These are phyloP conservation scores for Drosophila orena DNA, from an alignment of 1,140 invertebrate species.

Conservation along the genomic window DNA sequence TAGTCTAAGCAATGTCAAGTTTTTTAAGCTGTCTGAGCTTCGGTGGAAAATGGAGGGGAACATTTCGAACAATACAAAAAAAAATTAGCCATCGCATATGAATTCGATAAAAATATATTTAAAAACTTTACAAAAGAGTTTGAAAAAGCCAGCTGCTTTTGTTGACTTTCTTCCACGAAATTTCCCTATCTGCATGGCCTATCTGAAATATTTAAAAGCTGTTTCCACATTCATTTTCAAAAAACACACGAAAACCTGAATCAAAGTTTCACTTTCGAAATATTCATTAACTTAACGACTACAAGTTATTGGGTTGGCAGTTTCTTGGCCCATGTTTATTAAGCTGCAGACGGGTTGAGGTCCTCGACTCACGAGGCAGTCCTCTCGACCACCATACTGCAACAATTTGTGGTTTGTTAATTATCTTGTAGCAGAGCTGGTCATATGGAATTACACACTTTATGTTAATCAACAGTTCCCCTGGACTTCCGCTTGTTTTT, in stretches of 20 bases:
- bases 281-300: constrained; percentile 69
- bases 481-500: constrained; percentile 19
- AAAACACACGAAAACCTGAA: constrained; percentile 34
- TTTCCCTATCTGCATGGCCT: constrained; percentile 12
- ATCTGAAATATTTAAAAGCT: constrained; percentile 40
- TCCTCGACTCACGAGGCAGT: constrained; percentile 12
- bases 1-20: constrained; percentile 76
- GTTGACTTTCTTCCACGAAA: constrained; percentile 11
- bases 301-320: constrained; percentile 51
- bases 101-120: neutral
- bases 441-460: constrained; percentile 33
- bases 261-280: constrained; percentile 75
- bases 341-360: constrained; percentile 35
- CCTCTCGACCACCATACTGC: neutral
- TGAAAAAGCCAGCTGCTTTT: neutral
- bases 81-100: too few relatives aligned
- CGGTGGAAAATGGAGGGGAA: constrained; percentile 26
- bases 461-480: constrained; percentile 37
- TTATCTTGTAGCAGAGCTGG: constrained; percentile 24
- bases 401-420: constrained; percentile 35
- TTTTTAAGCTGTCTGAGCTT: constrained; percentile 45
- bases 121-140: constrained; percentile 7
- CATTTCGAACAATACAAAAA: neutral
- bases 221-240: constrained; percentile 37
- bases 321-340: constrained; percentile 49